These are phyloP conservation scores for Lepidiolamprologus cunningtoni DNA, from an alignment of 2,113 vertebrate genomes.

Conservation along the genomic window DNA sequence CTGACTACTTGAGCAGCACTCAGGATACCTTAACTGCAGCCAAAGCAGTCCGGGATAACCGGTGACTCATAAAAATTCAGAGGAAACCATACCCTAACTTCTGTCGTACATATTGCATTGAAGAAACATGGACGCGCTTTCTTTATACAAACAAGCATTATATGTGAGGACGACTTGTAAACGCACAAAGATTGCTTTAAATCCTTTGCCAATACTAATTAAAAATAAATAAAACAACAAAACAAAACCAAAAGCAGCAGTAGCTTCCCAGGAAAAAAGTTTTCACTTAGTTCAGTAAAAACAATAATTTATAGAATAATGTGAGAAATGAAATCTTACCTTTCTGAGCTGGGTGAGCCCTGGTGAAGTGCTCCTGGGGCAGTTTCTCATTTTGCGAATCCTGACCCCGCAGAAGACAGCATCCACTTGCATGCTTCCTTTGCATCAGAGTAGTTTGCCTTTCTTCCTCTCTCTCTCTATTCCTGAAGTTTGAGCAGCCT, in stretches of 20 bases:
- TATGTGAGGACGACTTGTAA: background rate
- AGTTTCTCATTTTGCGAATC: constrained; percentile 73
- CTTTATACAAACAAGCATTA: background rate
- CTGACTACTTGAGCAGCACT: constrained; percentile 9
- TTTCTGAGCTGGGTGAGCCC: constrained; percentile 67
- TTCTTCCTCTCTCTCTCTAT: background rate
- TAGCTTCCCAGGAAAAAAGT: background rate
- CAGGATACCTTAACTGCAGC: background rate
- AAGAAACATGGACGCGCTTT: background rate
- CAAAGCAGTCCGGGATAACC: background rate
- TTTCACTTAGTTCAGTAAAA: background rate
- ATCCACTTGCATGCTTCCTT: constrained; percentile 70
- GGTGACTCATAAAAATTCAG: background rate
- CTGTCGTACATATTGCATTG: background rate
- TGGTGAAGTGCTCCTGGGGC: constrained; percentile 55
- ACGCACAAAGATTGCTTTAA: background rate
- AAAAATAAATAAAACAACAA: background rate
- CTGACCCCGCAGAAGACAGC: constrained; percentile 54
- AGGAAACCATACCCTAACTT: background rate
- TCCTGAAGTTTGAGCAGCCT: background rate
- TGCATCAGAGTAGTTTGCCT: constrained; percentile 24
- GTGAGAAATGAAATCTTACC: constrained; percentile 37
- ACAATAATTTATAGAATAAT: background rate
- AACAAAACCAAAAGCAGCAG: background rate
- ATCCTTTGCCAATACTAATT: background rate